Base-by-base conservation (phyloP, 2,797 vertebrate species). In the Notolepis coatsorum region DNA sequence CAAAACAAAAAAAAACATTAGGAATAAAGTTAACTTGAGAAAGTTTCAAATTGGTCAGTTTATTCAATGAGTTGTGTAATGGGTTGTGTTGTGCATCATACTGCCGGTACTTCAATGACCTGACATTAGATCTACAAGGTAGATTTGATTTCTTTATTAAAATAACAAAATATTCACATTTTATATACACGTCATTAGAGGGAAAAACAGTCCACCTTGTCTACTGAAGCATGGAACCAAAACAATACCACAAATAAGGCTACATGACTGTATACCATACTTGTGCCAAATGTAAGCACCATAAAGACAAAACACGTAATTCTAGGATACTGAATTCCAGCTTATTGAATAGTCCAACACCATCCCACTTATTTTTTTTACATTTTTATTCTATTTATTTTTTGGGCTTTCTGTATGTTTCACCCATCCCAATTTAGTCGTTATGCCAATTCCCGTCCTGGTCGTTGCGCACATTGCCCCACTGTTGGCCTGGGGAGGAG, bases 121-220 rank as follows among this genome's bases (percentile, higher is more conserved):
- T n/a, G n/a, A n/a, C n/a, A n/a, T n/a, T n/a, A n/a, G n/a, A n/a
- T n/a, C n/a, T n/a, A n/a, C n/a, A 68, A 54, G 0, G 4, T 4
- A 42, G 4, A 1, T 68, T 70, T 5, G 0, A 61, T 79, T 84
- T 84, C 55, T 90, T 89, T 89, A 89, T 82, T 86, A 87, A 89
- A 88, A 81, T 80, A 85, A 17, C 31, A 84, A 87, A 85, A 61
- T 0, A 42, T 37, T 27, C 51, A 48, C 55, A 2, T 50, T 15
- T 72, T 76, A 75, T 77, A 68, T 80, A 80, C 75, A 85, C 39
- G 1, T 18, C 9, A 33, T 3, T 35, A 60, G 13, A 18, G 30
- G 37, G 38, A 18, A 71, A 68, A n/a, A 17, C 38, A 1, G 0
- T 28, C 21, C 7, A 49, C 18, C 7, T n/a, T 2, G 31, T 39